phyloP scores from a whole-genome alignment of 2,113 vertebrate species.

The Zosterops pallidus region DNA sequence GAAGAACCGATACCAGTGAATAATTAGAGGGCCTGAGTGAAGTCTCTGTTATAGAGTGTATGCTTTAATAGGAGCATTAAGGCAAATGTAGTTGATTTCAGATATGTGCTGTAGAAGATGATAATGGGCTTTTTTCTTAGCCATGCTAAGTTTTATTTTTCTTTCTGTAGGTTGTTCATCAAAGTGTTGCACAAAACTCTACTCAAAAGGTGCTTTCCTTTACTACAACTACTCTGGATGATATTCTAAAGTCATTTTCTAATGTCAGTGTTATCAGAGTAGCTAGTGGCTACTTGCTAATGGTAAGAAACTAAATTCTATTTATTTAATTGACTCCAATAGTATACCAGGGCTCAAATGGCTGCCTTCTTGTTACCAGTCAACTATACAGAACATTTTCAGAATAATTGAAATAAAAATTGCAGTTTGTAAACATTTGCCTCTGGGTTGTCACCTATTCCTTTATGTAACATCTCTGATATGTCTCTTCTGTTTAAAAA shows the following conservation, averaged over 20 bases:
- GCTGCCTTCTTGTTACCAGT: background rate
- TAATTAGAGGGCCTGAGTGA: background rate
- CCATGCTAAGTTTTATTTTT: background rate
- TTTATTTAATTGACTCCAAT: background rate
- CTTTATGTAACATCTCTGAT: background rate
- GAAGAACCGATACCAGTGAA: too few species aligned
- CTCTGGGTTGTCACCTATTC: background rate
- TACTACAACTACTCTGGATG: conserved; percentile 93
- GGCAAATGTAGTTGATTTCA: background rate
- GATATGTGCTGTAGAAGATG: background rate
- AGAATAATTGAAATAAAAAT: background rate
- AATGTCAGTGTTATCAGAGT: conserved; percentile 96
- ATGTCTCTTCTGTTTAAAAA: background rate
- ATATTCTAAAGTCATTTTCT: conserved; percentile 96
- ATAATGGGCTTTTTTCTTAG: background rate
- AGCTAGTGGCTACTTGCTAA: conserved; percentile 60
- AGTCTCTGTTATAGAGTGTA: background rate
- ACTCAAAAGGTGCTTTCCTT: conserved; percentile 96
- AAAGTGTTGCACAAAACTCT: conserved; percentile 79
- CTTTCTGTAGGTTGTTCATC: background rate
- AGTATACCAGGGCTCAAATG: background rate
- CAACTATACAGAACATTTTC: background rate
- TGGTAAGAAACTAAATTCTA: background rate
- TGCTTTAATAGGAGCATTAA: background rate
- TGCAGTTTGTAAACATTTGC: background rate